Evolutionary conservation across 2,888 invertebrate genomes (phyloP).

Genomic region (Druceiella hillmani): DNA sequence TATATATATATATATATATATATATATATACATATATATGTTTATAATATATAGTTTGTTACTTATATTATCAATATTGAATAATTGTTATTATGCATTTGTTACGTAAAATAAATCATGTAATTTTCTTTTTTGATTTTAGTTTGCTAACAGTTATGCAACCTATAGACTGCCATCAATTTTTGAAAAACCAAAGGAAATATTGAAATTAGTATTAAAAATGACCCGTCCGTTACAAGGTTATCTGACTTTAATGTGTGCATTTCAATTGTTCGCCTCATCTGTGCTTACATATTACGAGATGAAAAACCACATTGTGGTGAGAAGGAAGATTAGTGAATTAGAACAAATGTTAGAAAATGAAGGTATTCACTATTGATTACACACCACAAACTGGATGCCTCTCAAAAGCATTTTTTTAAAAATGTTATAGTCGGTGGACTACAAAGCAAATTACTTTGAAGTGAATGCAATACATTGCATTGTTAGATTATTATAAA

Average conservation of each 20-base stretch:
- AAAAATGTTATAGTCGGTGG: too few relatives aligned
- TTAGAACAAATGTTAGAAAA: constrained; percentile 32
- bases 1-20: too few relatives aligned
- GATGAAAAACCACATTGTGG: constrained; percentile 42
- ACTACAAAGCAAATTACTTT: too few relatives aligned
- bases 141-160: constrained; percentile 57
- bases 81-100: too few relatives aligned
- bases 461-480: too few relatives aligned
- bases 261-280: constrained; percentile 49
- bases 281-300: constrained; percentile 58
- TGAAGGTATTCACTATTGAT: constrained; percentile 3
- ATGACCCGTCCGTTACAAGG: constrained; percentile 50
- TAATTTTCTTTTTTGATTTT: constrained; percentile 36
- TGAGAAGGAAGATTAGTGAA: constrained; percentile 36
- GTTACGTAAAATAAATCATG: too few relatives aligned
- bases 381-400: not conserved
- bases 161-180: constrained; percentile 62
- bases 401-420: too few relatives aligned
- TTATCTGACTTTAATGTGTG: constrained; percentile 40
- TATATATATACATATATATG: too few relatives aligned
- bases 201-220: constrained; percentile 48
- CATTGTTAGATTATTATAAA: too few relatives aligned
- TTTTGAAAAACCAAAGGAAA: constrained; percentile 48
- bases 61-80: too few relatives aligned
- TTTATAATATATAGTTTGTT: too few relatives aligned